phyloP scores from a whole-genome alignment of 1,140 invertebrate genomes.

The Monomorium pharaonis region DNA sequence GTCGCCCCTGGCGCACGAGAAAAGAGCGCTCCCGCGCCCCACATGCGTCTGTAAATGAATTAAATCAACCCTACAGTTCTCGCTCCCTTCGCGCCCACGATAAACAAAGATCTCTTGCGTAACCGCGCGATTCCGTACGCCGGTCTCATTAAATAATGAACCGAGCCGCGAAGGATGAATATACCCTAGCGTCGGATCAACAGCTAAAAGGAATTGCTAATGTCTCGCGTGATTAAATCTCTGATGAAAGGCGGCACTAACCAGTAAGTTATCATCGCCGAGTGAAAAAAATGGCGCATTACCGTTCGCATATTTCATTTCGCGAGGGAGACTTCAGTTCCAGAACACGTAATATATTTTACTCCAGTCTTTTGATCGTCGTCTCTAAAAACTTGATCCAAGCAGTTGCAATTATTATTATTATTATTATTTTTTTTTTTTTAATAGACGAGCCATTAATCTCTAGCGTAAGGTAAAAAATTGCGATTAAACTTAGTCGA shows the following conservation, averaged over 20 bases:
- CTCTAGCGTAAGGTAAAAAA: neutral
- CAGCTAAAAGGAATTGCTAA: neutral
- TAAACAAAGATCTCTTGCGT: constrained; percentile 49
- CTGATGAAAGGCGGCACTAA: neutral
- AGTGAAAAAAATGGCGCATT: neutral
- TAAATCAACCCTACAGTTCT: constrained; percentile 66
- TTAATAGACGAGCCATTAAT: neutral
- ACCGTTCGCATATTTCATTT: neutral
- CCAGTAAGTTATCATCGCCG: neutral
- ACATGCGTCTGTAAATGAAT: constrained; percentile 74
- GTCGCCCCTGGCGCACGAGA: constrained; percentile 53
- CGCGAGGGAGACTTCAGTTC: neutral
- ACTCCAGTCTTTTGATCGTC: neutral
- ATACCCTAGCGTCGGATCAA: neutral
- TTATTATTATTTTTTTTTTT: too few relatives aligned
- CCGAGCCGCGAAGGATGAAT: neutral
- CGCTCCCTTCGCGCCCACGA: constrained; percentile 20
- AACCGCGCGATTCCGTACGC: constrained; percentile 5
- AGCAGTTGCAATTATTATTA: neutral
- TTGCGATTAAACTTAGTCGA: neutral
- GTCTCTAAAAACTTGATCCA: neutral
- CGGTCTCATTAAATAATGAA: constrained; percentile 30
- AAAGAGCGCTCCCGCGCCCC: constrained; percentile 26
- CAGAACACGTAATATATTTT: neutral
- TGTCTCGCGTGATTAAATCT: neutral